Evolutionary conservation across 2,888 invertebrate genomes (phyloP).

Genomic region (Scrobipalpa costella): DNA sequence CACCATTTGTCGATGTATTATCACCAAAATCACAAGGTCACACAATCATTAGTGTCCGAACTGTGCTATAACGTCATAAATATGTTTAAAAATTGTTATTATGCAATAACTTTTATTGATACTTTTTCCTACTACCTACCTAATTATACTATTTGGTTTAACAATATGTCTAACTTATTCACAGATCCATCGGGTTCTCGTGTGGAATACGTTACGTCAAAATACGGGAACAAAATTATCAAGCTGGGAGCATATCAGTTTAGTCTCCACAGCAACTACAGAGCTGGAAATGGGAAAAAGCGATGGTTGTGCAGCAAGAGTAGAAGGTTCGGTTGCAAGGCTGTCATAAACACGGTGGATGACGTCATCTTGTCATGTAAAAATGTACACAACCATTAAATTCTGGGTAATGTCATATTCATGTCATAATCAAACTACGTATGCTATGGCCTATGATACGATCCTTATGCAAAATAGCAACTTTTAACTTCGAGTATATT

Average conservation of each 20-base stretch:
- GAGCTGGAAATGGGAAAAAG: slow-evolving; percentile 24
- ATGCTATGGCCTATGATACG: too few species aligned
- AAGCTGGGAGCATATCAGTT: slow-evolving; percentile 34
- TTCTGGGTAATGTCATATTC: background rate
- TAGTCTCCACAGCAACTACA: slow-evolving; percentile 11
- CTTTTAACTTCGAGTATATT: too few species aligned
- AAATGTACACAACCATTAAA: slow-evolving; percentile 33
- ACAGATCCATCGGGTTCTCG: background rate
- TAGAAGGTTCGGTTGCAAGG: slow-evolving; percentile 41
- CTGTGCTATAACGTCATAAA: too few species aligned
- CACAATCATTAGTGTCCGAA: too few species aligned
- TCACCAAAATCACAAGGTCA: too few species aligned
- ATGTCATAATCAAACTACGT: too few species aligned
- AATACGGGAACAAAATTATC: slow-evolving; percentile 41
- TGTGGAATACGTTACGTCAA: background rate
- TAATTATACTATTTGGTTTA: too few species aligned
- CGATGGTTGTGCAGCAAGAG: slow-evolving; percentile 38
- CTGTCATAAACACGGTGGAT: slow-evolving; percentile 37
- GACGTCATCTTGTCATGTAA: slow-evolving; percentile 31
- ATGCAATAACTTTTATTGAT: too few species aligned
- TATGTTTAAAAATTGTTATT: too few species aligned
- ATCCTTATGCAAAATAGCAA: too few species aligned
- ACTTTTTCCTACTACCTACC: too few species aligned
- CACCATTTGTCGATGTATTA: too few species aligned
- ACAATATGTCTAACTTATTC: background rate